phyloP scores from a whole-genome alignment of 2,797 vertebrate genomes.

The Parotocinclus haroldoi region DNA sequence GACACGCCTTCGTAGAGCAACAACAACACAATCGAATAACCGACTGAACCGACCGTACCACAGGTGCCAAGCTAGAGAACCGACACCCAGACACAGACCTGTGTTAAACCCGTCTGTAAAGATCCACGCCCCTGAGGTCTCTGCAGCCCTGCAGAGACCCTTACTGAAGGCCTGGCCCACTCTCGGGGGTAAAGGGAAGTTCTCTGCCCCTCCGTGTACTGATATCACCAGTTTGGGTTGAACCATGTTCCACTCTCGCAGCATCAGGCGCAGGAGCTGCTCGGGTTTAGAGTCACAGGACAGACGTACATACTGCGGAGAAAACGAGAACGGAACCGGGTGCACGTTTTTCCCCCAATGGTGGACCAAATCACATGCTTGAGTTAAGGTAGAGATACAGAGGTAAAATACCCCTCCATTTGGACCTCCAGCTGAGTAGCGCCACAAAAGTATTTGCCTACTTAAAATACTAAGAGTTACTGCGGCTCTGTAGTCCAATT shows the following conservation, averaged over 20 bases:
- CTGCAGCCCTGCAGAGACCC: conserved; percentile 86
- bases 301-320: conserved; percentile 83
- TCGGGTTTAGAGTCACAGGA: conserved; percentile 86
- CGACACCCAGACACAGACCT: conserved; percentile 65
- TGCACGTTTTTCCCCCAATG: too few species aligned
- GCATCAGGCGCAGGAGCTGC: conserved; percentile 83
- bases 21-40: conserved; percentile 5
- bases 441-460: too few species aligned
- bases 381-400: too few species aligned
- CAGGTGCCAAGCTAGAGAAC: too few species aligned
- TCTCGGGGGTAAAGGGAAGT: conserved; percentile 83
- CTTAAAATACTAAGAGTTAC: too few species aligned
- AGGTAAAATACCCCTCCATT: too few species aligned
- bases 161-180: conserved; percentile 85
- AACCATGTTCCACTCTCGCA: conserved; percentile 95
- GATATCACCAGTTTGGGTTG: conserved; percentile 90
- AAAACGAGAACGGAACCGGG: background rate
- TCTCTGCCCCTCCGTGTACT: conserved; percentile 88
- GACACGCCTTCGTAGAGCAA: conserved; percentile 77
- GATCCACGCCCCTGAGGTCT: conserved; percentile 94
- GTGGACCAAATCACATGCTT: too few species aligned
- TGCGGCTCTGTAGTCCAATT: too few species aligned
- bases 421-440: too few species aligned
- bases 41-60: background rate
- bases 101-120: conserved; percentile 91